Evolutionary conservation across 1,140 invertebrate genomes (phyloP), one percentile per base, ranked within the genome.

Genomic region (Drosophila hydei): DNA sequence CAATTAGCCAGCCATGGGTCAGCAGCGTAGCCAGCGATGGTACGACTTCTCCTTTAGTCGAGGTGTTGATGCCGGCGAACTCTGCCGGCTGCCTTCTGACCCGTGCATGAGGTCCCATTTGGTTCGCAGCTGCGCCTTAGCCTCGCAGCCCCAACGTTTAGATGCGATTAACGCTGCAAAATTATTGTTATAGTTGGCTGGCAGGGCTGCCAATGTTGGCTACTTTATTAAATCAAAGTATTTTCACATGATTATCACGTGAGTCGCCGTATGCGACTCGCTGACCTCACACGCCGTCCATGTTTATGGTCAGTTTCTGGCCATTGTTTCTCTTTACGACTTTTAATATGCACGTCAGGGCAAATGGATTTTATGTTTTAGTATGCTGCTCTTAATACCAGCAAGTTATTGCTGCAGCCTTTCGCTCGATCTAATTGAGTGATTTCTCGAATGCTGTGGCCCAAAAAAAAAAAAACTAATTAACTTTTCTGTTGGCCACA

Each of bases 171-270:
- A 87, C 78, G 83, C 83, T 40, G 63, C 75, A 83, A 88, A 87
- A 69, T 88, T 87, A 87, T 87, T 83, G 83, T 88, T 88, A 88
- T 88, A 77, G 78, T 88, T 76, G 83, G 33, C 79, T 65, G 79
- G 55, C 75, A 78, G 72, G 63, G 62, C 64, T 59, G 69, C 70
- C 70, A 71, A 58, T 63, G 67, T 54, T 77, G 68, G 83, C 83
- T 88, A 83, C 83, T 88, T 88, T 88, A 88, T 88, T 88, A 88
- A 88, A 88, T 88, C 83, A 88, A 88, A 87, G 55, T 71, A 69
- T 85, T 87, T 78, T 87, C 83, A 87, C 83, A 88, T 87, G 81
- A 87, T 87, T 88, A 88, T 88, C 83, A 89, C 83, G 75, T 88
- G 81, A 83, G 77, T 33, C 30, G 30, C 61, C 50, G 55, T 55